Evolutionary conservation across 2,113 vertebrate species (phyloP), one percentile per base, ranked within the genome.

Genomic region (Charadrius vociferus): DNA sequence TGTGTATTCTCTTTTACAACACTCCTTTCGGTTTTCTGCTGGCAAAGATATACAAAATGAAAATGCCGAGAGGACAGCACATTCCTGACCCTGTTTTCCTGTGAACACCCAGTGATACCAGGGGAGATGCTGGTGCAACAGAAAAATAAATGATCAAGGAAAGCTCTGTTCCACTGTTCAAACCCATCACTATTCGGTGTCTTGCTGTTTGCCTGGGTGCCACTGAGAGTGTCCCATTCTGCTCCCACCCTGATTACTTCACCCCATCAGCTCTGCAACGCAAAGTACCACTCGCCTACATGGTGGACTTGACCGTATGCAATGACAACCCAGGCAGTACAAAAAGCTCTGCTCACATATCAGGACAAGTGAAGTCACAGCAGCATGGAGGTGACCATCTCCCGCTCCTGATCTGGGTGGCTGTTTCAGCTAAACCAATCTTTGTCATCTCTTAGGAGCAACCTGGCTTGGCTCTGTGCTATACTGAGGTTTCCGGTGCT

Each of bases 281-380:
- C 53, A 59, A 86, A 68, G 20, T 8, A 26, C n/a, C 4, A 1
- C n/a, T 50, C 14, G 49, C 58, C 43, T 24, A 30, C 75, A 55
- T 0, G 2, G 17, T 6, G 0, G 45, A 47, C 23, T 22, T 37
- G 61, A n/a, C 59, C 3, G 0, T n/a, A 36, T 0, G 1, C 13
- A 41, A 1, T 0, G 30, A 61, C 34, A 86, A 83, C 19, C 49
- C 30, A 39, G 49, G 55, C 36, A 91, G 78, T 47, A 49, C 14
- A 3, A 74, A 37, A 41, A 45, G 29, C 30, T 82, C 62, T 67
- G 81, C 74, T 81, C 62, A 14, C 2, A 7, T 30, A 72, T 29
- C 79, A 52, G 39, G 87, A 67, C 29, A 52, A 68, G 50, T 5
- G 8, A 89, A 81, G 55, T 32, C 53, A 49, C 19, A 26, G 58